Evolutionary conservation across 2,797 vertebrate species (phyloP).

Genomic region (Coendou prehensilis): DNA sequence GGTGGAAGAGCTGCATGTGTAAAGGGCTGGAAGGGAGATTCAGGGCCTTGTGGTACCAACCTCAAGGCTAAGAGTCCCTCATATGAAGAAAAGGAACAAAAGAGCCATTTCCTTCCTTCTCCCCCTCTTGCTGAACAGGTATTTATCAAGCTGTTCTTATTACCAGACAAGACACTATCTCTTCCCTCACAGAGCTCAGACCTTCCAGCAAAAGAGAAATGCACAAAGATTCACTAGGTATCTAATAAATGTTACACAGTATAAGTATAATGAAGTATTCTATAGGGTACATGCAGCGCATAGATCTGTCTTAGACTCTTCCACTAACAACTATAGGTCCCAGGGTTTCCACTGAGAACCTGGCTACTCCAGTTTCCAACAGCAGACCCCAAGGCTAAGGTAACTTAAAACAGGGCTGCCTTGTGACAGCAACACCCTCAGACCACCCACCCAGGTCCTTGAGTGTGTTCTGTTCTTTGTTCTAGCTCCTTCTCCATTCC

Average conservation of each 20-base stretch:
- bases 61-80: not conserved
- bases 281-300: not conserved
- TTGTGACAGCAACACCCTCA: not conserved
- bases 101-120: not conserved
- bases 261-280: not conserved
- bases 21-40: not conserved
- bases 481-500: not conserved
- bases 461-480: not conserved
- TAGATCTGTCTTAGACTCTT: not conserved
- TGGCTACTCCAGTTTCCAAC: not conserved
- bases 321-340: not conserved
- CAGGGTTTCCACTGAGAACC: not conserved
- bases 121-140: not conserved
- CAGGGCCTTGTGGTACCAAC: not conserved
- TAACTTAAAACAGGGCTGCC: not conserved
- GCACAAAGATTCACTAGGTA: not conserved
- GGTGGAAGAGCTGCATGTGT: not conserved
- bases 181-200: not conserved
- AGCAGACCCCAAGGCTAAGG: not conserved
- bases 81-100: not conserved
- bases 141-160: constrained; percentile 5
- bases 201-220: not conserved
- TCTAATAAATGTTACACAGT: not conserved
- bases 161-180: not conserved
- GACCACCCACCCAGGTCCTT: not conserved